Evolutionary conservation across 2,113 vertebrate genomes (phyloP).

Genomic region (Sphyrna mokarran): DNA sequence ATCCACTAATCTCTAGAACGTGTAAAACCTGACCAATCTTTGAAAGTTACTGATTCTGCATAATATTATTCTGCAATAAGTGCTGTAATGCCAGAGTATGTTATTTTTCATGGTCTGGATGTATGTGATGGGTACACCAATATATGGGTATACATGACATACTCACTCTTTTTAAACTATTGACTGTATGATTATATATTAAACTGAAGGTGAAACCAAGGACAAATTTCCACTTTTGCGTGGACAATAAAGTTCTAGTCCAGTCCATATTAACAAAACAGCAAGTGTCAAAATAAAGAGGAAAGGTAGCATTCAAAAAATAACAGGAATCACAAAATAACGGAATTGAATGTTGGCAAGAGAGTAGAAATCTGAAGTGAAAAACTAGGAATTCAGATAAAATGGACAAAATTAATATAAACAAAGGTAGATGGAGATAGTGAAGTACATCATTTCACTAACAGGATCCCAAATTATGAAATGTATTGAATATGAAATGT

Average conservation of each 20-base stretch:
- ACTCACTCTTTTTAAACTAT: too few relatives aligned
- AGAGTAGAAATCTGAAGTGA: too few relatives aligned
- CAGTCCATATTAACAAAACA: background rate
- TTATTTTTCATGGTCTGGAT: too few relatives aligned
- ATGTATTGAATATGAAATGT: background rate
- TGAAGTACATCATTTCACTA: slow-evolving; percentile 4
- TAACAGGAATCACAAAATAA: background rate
- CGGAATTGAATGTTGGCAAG: background rate
- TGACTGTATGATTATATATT: too few relatives aligned
- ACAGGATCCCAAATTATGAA: background rate
- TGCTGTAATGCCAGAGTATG: too few relatives aligned
- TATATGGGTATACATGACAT: too few relatives aligned
- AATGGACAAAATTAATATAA: background rate
- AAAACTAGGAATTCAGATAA: background rate
- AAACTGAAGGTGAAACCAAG: too few relatives aligned
- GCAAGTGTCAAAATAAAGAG: background rate
- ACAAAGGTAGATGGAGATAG: background rate
- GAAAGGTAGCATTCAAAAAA: background rate
- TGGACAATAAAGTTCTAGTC: too few relatives aligned
- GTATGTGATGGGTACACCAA: too few relatives aligned
- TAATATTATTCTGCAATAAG: background rate
- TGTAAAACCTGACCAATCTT: background rate
- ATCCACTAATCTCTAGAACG: background rate
- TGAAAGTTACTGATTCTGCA: background rate
- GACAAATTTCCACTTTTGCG: too few relatives aligned